Base-by-base conservation (phyloP, 2,888 invertebrate genomes). In the Agrotis exclamationis region DNA sequence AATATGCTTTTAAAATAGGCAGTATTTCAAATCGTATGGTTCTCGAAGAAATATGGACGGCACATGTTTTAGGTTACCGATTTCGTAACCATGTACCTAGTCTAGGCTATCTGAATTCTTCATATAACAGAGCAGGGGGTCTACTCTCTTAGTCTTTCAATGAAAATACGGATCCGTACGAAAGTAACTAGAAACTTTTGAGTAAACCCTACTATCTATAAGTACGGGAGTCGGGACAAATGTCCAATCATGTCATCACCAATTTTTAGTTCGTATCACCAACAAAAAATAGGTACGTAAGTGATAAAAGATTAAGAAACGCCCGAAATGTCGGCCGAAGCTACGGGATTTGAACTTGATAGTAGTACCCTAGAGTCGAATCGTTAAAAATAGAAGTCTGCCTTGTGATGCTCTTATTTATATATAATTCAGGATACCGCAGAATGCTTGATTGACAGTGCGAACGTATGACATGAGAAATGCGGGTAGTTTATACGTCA, bases 391-490 rank as follows among this genome's bases (percentile, higher is more conserved):
- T 89, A 86, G 83, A 89, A 76, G 71, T 44, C 22, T 74, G 80
- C 63, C 74, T 84, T 83, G 69, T 80, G 84, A 80, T 74, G 81
- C 63, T 74, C 51, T 57, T 59, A 77, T 74, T 65, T 54, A 82
- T 88, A 80, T 73, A 87, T 86, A 80, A 89, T 89, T 88, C 84
- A 86, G 63, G 56, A 64, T 68, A 79, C 85, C 85, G 80, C 86
- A 87, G 87, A 86, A 89, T 85, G 77, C 72, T 77, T 85, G 87
- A 91, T 88, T 87, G 91, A 90, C 89, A 85, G 75, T 74, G 68
- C 24, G 70, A 76, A 39, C 11, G 82, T 75, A 80, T 82, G 77
- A 80, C 74, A 74, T 51, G 51, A 71, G 75, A 62, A 71, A 64
- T 68, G 68, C 33, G 59, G 54, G 72, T 77, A 73, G 70, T 78